Base-by-base conservation (phyloP, 2,113 vertebrate species). In the Empidonax traillii region DNA sequence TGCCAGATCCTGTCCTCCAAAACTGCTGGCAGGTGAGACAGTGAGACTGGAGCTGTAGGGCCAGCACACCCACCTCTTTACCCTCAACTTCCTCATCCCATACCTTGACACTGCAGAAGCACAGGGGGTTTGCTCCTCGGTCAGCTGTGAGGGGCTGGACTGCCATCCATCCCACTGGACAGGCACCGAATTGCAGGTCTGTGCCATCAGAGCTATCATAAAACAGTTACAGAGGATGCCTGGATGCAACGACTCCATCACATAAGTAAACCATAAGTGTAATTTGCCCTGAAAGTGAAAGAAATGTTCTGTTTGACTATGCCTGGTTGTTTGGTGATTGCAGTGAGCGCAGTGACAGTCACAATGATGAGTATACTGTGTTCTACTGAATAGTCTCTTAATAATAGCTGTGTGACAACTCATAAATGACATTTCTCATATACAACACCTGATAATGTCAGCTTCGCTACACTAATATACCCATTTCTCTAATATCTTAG, bases 101-200 rank as follows among this genome's bases (percentile, higher is more conserved):
- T 44, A 4, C 24, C 18, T 71, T 22, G 35, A 49, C 1, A 7
- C 28, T 46, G 37, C 9, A 43, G 37, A 47, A 22, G 24, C 1
- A 1, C 4, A 6, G 58, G 21, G 6, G 7, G 25, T 61, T 75
- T 68, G 18, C 28, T 88, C 18, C 37, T 23, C 23, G 49, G 39
- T 31, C 52, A 58, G 46, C 33, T 44, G n/a, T 0, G 2, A 28
- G 17, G 33, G 37, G 41, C 43, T 63, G 61, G 82, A 35, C 55
- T 31, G 19, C 13, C 2, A 12, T 33, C 37, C 3, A 2, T 51
- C 22, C 27, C 33, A 22, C 41, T 51, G 14, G 51, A 35, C 43
- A 1, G 4, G 28, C 22, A 37, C 30, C 0, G 0, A 30, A 10
- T 63, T 0, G 0, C 41, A 56, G 37, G 24, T n/a, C 87, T 81